Evolutionary conservation across 1,140 invertebrate species (phyloP).

Genomic region (Ephestia elutella): DNA sequence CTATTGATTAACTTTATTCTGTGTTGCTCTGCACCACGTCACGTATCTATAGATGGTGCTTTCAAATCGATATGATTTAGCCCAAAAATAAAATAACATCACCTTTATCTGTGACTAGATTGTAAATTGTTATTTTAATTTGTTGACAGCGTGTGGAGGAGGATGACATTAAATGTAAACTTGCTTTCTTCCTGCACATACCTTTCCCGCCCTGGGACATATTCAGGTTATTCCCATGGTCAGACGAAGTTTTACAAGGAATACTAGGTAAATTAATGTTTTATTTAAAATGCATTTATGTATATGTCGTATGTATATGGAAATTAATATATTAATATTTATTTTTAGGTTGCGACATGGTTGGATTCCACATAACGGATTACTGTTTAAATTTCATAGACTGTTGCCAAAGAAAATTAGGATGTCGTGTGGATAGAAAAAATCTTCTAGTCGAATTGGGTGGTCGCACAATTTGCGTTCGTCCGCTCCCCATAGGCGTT

Average conservation of each 20-base stretch:
- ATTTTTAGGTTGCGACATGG: constrained; percentile 87
- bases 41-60: no score
- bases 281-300: background rate
- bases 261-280: constrained; percentile 78
- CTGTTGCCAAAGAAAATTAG: constrained; percentile 89
- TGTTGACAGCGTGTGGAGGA: constrained; percentile 81
- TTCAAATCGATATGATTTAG: no score
- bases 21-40: no score
- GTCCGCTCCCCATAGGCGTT: constrained; percentile 90
- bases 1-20: no score
- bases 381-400: constrained; percentile 95
- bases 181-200: constrained; percentile 94
- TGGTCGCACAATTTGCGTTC: constrained; percentile 86
- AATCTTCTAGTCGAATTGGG: constrained; percentile 91
- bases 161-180: constrained; percentile 83
- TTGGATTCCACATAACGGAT: constrained; percentile 93
- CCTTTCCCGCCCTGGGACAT: constrained; percentile 95
- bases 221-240: constrained; percentile 91
- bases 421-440: constrained; percentile 90
- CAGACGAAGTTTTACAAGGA: constrained; percentile 93
- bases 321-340: background rate
- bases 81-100: no score
- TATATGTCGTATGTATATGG: background rate
- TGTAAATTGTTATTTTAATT: constrained; percentile 3
- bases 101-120: no score